Base-by-base conservation (phyloP, 2,113 vertebrate species). In the Corythoichthys intestinalis region DNA sequence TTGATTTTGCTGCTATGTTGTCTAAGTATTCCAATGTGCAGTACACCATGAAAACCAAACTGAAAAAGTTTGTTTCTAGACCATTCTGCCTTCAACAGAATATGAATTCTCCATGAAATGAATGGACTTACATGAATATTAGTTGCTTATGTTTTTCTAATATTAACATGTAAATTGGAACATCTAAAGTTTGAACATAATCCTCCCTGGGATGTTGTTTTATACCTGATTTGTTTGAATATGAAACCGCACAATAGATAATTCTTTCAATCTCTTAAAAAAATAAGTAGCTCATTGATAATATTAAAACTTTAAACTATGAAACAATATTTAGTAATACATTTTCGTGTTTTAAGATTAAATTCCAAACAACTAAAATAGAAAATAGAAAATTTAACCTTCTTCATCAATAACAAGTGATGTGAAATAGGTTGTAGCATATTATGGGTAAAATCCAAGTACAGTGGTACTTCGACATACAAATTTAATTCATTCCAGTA, bases 11-110 rank as follows among this genome's bases (percentile, higher is more conserved):
- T 48, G 5, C 39, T 44, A 39, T 62, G 4, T 44, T 20, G 9
- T 46, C 65, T 63, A 70, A 68, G 57, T 60, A 54, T 34, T 46
- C 12, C 61, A 63, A 34, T 44, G 61, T 34, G 46, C 44, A 47
- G 39, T 11, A 44, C 9, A 14, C 52, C 66, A 8, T 34, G 54
- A 11, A 17, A 48, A 5, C 39, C 41, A 52, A 59, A 65, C 53
- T 46, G 9, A 63, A 46, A 53, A 11, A 41, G 71, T 73, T 12
- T 35, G 10, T 4, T 8, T 35, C 6, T 69, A 47, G 41, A 34
- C 11, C 34, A 37, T 65, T 56, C 2, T 60, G 59, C 38, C 35
- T 72, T 73, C 70, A 44, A 17, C 52, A 35, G 38, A 28, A 66
- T 38, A 20, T 35, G 47, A 62, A 71, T 6, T 70, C 63, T 53